Base-by-base conservation (phyloP, 2,888 invertebrate species). In the Elegia similella region DNA sequence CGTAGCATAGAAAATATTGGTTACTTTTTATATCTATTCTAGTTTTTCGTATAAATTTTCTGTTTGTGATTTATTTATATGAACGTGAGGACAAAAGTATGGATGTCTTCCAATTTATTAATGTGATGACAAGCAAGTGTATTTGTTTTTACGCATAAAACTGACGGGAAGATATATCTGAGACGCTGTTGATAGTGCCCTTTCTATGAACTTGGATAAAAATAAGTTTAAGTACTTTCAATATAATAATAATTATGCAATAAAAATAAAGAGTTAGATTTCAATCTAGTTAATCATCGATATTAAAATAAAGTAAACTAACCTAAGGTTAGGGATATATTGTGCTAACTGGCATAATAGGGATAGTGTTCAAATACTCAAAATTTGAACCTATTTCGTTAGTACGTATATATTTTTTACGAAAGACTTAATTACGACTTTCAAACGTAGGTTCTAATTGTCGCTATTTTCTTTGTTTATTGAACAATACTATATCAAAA, bases 31-130 rank as follows among this genome's bases (percentile, higher is more conserved):
- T 32, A 32, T 42, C 47, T 23, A 47, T 44, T 57, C 57, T 48
- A 38, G 12, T 50, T 52, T 59, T 52, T 42, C 42, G 7, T 54
- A 56, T 23, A 17, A 16, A 15, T 38, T 8, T 57, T 57, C 30
- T 30, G 32, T 34, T 56, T 54, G 43, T 43, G 8, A 42, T 42
- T 42, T 42, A 16, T 48, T 56, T 56, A 34, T 52, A 13, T 34
- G 16, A 10, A 52, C 7, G 50, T 42, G 52, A 23, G 12, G 42
- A 52, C 42, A 42, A 52, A 52, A 52, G 13, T 42, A 52, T 52
- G 52, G 29, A 42, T 52, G 42, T 13, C 23, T 23, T 52, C 52
- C 42, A 52, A 54, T 44, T 43, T 54, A 54, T 44, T 42, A 32
- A 44, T 16, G 15, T 44, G 43, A 32, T 43, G 43, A 44, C 23